Base-by-base conservation (phyloP, 2,888 invertebrate genomes). In the Eumacrocentrus americanus region DNA sequence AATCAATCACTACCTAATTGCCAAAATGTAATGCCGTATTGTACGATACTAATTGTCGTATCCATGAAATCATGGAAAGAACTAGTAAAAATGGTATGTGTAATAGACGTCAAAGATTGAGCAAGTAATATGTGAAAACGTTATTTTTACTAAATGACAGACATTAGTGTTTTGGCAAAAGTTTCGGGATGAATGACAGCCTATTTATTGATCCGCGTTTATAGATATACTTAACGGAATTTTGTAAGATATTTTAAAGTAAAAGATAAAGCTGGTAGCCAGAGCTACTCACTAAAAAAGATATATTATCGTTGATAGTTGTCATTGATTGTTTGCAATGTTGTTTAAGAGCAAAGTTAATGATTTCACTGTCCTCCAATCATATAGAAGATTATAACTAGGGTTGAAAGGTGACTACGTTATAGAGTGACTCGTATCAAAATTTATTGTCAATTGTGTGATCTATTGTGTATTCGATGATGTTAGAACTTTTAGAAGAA, bases 371-470 rank as follows among this genome's bases (percentile, higher is more conserved):
- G 59, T 53, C 47, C 53, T 58, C 52, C 52, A 58, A 22, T 16
- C 23, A 37, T 35, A 35, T 34, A 48, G 20, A 54, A 6, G 34
- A 50, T 25, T 14, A 40, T 34, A 48, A 9, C 7, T 54, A 48
- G 18, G 29, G 46, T 29, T 56, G 35, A 47, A 35, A 46, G 38
- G 46, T 46, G 11, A 60, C 40, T 55, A 29, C 14, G 34, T 46
- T 53, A 59, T 59, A 38, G 52, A 37, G 46, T 54, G 53, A 48
- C 34, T 38, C 47, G 60, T 60, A 55, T 55, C 22, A 44, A 60
- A 60, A 55, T 60, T 60, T 22, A 34, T 48, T 60, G 60, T 60
- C 50, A 50, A 55, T 42, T 55, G 42, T 50, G 48, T 22, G 44
- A 50, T 60, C 16, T 42, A 47, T 54, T 50, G 48, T 52, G 22